phyloP scores from a whole-genome alignment of 2,888 invertebrate genomes.

The Xestia sexstrigata region DNA sequence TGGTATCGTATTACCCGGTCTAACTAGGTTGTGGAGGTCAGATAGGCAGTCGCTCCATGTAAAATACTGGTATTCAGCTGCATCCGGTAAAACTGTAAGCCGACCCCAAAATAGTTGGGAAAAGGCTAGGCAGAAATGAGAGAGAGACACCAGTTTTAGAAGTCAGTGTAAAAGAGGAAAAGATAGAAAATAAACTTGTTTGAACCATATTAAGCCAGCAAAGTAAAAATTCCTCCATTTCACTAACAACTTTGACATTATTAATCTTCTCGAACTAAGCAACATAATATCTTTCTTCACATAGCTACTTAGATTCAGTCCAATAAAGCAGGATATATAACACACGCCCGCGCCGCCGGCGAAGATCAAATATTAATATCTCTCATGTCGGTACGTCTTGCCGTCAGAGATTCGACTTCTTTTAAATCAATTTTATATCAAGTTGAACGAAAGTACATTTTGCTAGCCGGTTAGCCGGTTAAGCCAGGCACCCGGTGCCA shows the following conservation, averaged over 20 bases:
- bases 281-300: not conserved
- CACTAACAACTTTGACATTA: slow-evolving; percentile 3
- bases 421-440: slow-evolving; percentile 31
- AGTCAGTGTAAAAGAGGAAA: not conserved
- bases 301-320: not conserved
- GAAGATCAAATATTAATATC: slow-evolving; percentile 46
- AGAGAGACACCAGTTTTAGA: too few species aligned
- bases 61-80: too few species aligned
- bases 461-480: not conserved
- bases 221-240: not conserved
- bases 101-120: too few species aligned
- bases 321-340: slow-evolving; percentile 41
- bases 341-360: not conserved
- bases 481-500: not conserved
- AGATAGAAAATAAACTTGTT: not conserved
- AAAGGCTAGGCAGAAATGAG: too few species aligned
- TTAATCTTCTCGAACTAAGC: not conserved
- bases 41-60: too few species aligned
- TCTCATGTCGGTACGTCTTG: slow-evolving; percentile 14
- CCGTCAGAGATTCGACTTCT: slow-evolving; percentile 5
- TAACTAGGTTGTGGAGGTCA: too few species aligned
- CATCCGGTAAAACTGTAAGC: too few species aligned
- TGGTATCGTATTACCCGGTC: too few species aligned
- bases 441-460: slow-evolving; percentile 24
- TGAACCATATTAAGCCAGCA: not conserved